These are phyloP conservation scores for Sinocyclocheilus grahami DNA, from an alignment of 2,113 vertebrate genomes.

Conservation along the genomic window DNA sequence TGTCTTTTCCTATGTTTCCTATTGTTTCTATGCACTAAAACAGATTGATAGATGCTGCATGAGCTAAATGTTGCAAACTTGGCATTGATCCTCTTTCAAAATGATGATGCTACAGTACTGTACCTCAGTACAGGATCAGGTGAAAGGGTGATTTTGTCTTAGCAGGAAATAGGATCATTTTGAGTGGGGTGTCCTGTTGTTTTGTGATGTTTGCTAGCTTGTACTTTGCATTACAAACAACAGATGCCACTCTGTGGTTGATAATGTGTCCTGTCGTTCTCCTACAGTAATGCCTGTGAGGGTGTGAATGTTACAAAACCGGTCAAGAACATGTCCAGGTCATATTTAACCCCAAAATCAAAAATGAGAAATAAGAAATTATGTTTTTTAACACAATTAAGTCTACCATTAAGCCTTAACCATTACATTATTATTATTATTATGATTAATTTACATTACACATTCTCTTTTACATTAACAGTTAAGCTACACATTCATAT, in stretches of 20 bases:
- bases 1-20: too few relatives aligned
- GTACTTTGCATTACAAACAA: neutral
- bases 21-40: too few relatives aligned
- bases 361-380: too few relatives aligned
- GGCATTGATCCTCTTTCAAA: neutral
- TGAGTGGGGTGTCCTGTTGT: slow-evolving; percentile 1
- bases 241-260: neutral
- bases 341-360: too few relatives aligned
- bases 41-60: too few relatives aligned
- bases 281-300: neutral
- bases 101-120: slow-evolving; percentile 1
- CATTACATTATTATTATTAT: too few relatives aligned
- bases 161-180: slow-evolving; percentile 27
- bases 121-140: neutral
- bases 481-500: too few relatives aligned
- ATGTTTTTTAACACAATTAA: too few relatives aligned
- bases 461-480: too few relatives aligned
- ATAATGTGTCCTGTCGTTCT: neutral
- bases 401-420: too few relatives aligned
- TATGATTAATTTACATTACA: too few relatives aligned
- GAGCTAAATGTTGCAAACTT: neutral
- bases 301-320: neutral
- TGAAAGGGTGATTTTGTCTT: neutral
- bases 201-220: slow-evolving; percentile 24
- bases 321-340: too few relatives aligned